Evolutionary conservation across 1,140 invertebrate species (phyloP).

Genomic region (Lepidurus couesii): DNA sequence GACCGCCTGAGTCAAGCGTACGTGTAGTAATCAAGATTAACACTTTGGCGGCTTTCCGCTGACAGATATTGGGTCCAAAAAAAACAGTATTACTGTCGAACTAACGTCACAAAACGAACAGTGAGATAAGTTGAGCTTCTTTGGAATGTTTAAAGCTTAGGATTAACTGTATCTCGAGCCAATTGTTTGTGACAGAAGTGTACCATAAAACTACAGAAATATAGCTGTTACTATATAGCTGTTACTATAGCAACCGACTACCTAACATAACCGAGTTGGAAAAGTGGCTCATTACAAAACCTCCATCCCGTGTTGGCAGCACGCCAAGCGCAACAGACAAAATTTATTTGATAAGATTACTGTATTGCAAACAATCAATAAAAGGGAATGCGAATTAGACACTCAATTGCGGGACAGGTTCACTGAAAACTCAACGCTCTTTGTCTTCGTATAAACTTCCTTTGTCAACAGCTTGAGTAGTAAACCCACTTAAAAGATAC

Average conservation of each 20-base stretch:
- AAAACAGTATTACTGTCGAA: not conserved
- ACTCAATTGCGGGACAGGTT: not conserved
- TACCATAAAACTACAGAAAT: too few relatives aligned
- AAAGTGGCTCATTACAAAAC: not conserved
- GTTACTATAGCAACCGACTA: conserved; percentile 5
- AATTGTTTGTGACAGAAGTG: too few relatives aligned
- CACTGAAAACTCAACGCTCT: not conserved
- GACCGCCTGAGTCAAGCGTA: not conserved
- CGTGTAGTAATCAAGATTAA: not conserved
- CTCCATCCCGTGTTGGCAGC: not conserved
- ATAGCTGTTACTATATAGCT: not conserved
- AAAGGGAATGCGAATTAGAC: not conserved
- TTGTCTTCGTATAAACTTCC: not conserved
- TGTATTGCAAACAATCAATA: conserved; percentile 11
- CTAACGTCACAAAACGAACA: not conserved
- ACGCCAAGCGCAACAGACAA: not conserved
- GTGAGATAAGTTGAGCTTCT: not conserved
- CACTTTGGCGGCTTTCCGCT: not conserved
- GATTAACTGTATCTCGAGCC: not conserved
- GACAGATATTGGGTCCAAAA: not conserved
- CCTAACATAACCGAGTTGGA: not conserved
- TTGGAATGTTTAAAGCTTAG: not conserved
- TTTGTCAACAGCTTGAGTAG: too few relatives aligned
- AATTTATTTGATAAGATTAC: not conserved
- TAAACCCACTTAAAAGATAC: too few relatives aligned